phyloP scores from a whole-genome alignment of 1,140 invertebrate genomes.

The Stenopsyche tienmushanensis region DNA sequence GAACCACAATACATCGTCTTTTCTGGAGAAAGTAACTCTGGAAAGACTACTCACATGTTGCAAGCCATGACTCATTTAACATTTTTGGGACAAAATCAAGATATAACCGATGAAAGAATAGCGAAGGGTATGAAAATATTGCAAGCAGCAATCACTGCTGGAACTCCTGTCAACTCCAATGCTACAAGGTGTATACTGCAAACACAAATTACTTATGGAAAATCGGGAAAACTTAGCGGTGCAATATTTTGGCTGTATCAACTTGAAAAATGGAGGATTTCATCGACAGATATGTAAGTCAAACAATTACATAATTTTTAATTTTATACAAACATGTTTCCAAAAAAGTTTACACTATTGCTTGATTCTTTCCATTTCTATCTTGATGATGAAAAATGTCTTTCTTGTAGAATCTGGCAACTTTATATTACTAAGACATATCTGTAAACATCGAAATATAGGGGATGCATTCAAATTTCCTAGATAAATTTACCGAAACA shows the following conservation, averaged over 20 bases:
- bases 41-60: constrained; percentile 77
- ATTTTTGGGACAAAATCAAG: constrained; percentile 65
- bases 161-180: constrained; percentile 81
- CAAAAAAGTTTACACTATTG: constrained; percentile 25
- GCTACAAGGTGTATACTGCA: constrained; percentile 84
- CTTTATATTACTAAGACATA: no score
- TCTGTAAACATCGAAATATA: no score
- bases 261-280: constrained; percentile 85
- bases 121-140: constrained; percentile 72
- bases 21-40: constrained; percentile 81
- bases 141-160: constrained; percentile 80
- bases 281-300: constrained; percentile 71
- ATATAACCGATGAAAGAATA: constrained; percentile 68
- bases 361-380: background rate
- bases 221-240: constrained; percentile 80
- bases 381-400: background rate
- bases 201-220: constrained; percentile 81
- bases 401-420: constrained; percentile 1
- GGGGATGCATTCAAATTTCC: no score
- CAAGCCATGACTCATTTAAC: constrained; percentile 75
- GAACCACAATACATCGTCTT: constrained; percentile 80
- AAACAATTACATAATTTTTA: background rate
- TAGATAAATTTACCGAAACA: background rate
- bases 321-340: constrained; percentile 8
- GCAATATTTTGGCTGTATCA: constrained; percentile 84